These are phyloP conservation scores for Steinernema hermaphroditum DNA, from an alignment of 2,888 invertebrate genomes.

Conservation along the genomic window DNA sequence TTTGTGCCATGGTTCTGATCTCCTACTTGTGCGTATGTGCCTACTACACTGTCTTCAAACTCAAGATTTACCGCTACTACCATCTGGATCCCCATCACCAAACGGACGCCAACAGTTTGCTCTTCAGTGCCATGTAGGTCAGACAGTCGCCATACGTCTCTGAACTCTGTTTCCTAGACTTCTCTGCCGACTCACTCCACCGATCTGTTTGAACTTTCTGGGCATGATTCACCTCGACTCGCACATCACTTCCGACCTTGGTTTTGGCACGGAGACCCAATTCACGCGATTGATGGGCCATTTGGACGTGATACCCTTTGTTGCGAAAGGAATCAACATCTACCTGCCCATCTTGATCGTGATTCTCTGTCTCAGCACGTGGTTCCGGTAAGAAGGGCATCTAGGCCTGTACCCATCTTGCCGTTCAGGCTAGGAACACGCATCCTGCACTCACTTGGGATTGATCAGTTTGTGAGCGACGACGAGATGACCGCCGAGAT, in stretches of 20 bases:
- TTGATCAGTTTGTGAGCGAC: slow-evolving; percentile 88
- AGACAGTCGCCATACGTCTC: background rate
- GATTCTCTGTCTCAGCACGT: slow-evolving; percentile 84
- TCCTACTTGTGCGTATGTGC: slow-evolving; percentile 96
- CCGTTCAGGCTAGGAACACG: slow-evolving; percentile 84
- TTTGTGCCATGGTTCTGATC: slow-evolving; percentile 85
- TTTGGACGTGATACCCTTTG: slow-evolving; percentile 94
- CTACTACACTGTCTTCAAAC: slow-evolving; percentile 94
- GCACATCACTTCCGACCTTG: slow-evolving; percentile 60
- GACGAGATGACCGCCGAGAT: slow-evolving; percentile 87
- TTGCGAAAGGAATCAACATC: slow-evolving; percentile 96
- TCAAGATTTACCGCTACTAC: slow-evolving; percentile 91
- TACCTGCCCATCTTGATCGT: slow-evolving; percentile 98
- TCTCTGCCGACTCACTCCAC: slow-evolving; percentile 87
- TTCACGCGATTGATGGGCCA: slow-evolving; percentile 97
- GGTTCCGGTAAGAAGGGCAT: slow-evolving; percentile 47
- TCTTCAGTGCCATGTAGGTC: slow-evolving; percentile 90
- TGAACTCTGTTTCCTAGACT: slow-evolving; percentile 50
- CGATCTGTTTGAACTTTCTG: slow-evolving; percentile 95
- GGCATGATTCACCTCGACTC: slow-evolving; percentile 97
- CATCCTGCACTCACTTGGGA: slow-evolving; percentile 84
- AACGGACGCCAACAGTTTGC: slow-evolving; percentile 96
- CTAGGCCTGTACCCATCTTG: background rate
- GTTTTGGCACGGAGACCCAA: slow-evolving; percentile 75
- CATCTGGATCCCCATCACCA: slow-evolving; percentile 95